Evolutionary conservation across 2,113 vertebrate genomes (phyloP).

Genomic region (Mormoops blainvillei): DNA sequence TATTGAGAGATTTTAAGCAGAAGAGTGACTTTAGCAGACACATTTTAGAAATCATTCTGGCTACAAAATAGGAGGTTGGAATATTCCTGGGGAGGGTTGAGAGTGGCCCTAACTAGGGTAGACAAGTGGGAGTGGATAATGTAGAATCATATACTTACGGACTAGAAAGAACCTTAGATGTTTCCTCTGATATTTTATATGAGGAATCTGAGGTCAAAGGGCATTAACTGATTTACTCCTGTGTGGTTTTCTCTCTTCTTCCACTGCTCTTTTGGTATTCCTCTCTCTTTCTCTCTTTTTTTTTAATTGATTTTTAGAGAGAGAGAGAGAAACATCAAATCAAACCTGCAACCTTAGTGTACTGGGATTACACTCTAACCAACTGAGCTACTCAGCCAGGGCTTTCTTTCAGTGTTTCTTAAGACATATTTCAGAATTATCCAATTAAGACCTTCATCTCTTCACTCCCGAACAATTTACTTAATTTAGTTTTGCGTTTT

Average conservation of each 20-base stretch:
- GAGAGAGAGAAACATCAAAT: too few relatives aligned
- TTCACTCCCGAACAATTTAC: conserved; percentile 13
- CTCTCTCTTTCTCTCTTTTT: too few relatives aligned
- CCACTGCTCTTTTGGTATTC: neutral
- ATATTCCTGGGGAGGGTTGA: neutral
- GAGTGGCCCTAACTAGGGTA: neutral
- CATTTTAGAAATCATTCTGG: neutral
- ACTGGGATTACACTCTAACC: too few relatives aligned
- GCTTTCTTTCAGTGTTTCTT: neutral
- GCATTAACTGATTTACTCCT: neutral
- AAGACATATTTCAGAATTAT: neutral
- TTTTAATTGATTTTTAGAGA: too few relatives aligned
- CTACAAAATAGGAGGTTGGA: neutral
- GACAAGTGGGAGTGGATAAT: neutral
- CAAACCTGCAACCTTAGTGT: too few relatives aligned
- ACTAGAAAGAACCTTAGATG: neutral
- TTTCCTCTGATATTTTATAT: neutral
- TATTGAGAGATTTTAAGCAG: neutral
- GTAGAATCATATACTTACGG: neutral
- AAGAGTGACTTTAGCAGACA: neutral
- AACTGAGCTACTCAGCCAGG: too few relatives aligned
- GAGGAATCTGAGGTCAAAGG: neutral
- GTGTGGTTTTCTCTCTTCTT: neutral
- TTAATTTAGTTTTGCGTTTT: conserved; percentile 27
- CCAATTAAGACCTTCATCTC: neutral